Percentiles rank a stretch among this genome's conserved stretches.
phyloP scores from a whole-genome alignment of 2,797 vertebrate genomes.

The Squalus acanthias region DNA sequence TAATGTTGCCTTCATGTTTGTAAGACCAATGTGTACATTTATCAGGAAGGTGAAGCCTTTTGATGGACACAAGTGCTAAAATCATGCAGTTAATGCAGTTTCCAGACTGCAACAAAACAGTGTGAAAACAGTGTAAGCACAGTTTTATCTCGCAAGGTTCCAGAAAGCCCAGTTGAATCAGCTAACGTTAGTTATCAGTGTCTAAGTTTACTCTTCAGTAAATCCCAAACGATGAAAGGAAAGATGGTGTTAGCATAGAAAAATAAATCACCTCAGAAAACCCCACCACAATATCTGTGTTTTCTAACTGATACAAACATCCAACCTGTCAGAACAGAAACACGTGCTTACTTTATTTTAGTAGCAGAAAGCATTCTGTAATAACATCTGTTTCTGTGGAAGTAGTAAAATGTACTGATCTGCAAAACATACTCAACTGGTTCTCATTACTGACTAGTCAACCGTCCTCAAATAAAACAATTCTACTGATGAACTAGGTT shows the following conservation, averaged over 20 bases:
- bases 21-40: not conserved
- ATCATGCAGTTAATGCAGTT: not conserved
- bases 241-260: not conserved
- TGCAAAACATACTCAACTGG: not conserved
- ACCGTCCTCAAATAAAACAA: not conserved
- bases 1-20: not conserved
- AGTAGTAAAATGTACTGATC: not conserved
- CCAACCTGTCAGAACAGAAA: not conserved
- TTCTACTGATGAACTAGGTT: too few species aligned
- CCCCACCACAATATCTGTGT: not conserved
- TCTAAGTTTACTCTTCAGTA: not conserved
- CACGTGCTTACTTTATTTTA: not conserved
- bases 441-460: not conserved
- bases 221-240: not conserved
- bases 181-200: not conserved
- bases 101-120: not conserved
- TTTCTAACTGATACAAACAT: not conserved
- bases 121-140: not conserved
- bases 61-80: not conserved
- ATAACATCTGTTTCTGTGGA: not conserved
- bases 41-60: not conserved
- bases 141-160: not conserved
- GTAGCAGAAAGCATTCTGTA: not conserved
- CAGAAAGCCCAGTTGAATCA: not conserved
- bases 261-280: not conserved